Evolutionary conservation across 2,113 vertebrate genomes (phyloP).

Genomic region (Rhea pennata): DNA sequence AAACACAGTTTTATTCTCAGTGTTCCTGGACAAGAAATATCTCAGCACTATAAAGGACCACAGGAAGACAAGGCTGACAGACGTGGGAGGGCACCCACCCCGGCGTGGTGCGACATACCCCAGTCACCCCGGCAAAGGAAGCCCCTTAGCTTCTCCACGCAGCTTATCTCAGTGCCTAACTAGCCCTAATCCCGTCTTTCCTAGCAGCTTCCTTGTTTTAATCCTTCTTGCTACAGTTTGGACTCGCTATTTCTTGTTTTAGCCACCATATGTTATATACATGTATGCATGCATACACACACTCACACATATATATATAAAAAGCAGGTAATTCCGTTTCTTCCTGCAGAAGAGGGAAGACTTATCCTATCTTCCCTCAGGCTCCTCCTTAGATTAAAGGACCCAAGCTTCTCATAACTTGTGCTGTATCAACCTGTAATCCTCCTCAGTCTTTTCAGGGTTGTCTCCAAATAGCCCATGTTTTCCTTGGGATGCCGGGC

Average conservation of each 20-base stretch:
- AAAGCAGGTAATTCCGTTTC: not conserved
- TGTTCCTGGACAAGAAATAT: not conserved
- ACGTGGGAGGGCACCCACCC: not conserved
- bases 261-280: not conserved
- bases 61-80: not conserved
- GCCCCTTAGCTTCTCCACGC: not conserved
- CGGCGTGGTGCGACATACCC: not conserved
- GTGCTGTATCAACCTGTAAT: not conserved
- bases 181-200: not conserved
- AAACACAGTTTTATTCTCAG: not conserved
- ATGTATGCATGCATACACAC: too few species aligned
- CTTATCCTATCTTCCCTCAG: not conserved
- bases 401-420: not conserved
- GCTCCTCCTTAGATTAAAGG: not conserved
- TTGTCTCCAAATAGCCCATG: not conserved
- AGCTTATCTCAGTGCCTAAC: not conserved
- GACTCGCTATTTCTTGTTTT: not conserved
- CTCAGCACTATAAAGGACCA: not conserved
- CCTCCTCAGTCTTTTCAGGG: not conserved
- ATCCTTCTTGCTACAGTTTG: not conserved
- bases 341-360: not conserved
- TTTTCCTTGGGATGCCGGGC: not conserved
- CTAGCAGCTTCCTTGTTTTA: not conserved
- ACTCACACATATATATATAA: too few species aligned
- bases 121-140: not conserved